These are phyloP conservation scores for Numenius phaeopus DNA, from an alignment of 2,797 vertebrate genomes.

Conservation along the genomic window DNA sequence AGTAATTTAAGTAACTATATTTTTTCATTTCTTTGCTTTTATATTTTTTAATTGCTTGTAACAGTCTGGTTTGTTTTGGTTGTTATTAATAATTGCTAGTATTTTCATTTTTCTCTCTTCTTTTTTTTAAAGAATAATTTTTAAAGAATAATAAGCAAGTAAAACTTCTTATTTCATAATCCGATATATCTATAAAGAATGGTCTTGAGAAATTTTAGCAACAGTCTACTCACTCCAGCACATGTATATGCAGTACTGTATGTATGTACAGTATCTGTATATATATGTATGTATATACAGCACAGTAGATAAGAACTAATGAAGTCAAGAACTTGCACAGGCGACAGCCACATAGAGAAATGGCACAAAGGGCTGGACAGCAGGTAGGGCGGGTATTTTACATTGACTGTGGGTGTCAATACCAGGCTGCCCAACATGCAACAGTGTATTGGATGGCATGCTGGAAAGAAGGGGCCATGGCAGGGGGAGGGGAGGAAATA, in stretches of 20 bases:
- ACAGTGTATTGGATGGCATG: neutral
- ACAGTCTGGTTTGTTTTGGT: neutral
- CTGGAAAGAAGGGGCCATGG: neutral
- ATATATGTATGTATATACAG: neutral
- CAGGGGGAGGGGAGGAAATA: neutral
- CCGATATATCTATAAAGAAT: neutral
- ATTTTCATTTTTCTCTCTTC: neutral
- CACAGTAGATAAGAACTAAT: neutral
- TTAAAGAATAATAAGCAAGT: neutral
- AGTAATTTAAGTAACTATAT: neutral
- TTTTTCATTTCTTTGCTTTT: neutral
- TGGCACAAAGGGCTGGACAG: neutral
- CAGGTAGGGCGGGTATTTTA: neutral
- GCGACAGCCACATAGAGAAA: neutral
- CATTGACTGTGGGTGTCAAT: accelerated
- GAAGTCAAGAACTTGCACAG: neutral
- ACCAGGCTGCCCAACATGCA: neutral
- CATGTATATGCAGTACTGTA: neutral
- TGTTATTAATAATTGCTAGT: neutral
- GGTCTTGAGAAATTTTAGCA: neutral
- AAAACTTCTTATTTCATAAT: neutral
- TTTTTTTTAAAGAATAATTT: neutral
- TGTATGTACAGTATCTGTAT: neutral
- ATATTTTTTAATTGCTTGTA: neutral
- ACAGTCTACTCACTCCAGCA: neutral